These are phyloP conservation scores for Pheosia tremula DNA, from an alignment of 2,888 invertebrate species.

Conservation along the genomic window DNA sequence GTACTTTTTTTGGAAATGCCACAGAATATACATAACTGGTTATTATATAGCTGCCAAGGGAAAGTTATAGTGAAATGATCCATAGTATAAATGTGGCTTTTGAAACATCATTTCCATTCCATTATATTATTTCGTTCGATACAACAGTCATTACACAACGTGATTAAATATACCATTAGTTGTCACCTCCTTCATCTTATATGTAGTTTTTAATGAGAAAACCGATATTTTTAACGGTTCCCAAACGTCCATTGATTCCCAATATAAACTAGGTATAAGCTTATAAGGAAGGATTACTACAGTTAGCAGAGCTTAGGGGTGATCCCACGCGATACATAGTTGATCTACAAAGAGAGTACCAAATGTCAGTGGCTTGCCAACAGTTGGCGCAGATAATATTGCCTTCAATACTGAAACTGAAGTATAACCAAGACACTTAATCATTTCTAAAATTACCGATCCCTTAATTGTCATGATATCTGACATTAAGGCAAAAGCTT, in stretches of 20 bases:
- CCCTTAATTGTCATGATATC: background rate
- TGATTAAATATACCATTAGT: too few relatives aligned
- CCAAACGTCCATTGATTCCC: conserved; percentile 27
- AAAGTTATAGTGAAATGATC: too few relatives aligned
- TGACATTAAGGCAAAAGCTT: background rate
- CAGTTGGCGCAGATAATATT: conserved; percentile 53
- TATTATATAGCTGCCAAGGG: background rate
- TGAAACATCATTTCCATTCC: too few relatives aligned
- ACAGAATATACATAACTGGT: conserved; percentile 1
- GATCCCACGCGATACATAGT: conserved; percentile 50
- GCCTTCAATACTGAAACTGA: conserved; percentile 23
- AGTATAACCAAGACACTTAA: background rate
- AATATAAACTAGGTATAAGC: conserved; percentile 43
- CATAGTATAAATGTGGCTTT: conserved; percentile 5
- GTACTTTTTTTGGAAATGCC: conserved; percentile 13
- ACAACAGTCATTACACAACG: too few relatives aligned
- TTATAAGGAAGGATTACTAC: conserved; percentile 54
- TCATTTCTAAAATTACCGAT: background rate
- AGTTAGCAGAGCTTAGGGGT: conserved; percentile 59
- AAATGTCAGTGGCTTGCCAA: conserved; percentile 63
- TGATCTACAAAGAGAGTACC: conserved; percentile 53
- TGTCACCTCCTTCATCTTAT: background rate
- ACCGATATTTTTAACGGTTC: conserved; percentile 13
- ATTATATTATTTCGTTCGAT: too few relatives aligned
- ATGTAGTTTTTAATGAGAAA: background rate